phyloP scores from a whole-genome alignment of 1,140 invertebrate genomes.

The Pemphigus obesinymphae region DNA sequence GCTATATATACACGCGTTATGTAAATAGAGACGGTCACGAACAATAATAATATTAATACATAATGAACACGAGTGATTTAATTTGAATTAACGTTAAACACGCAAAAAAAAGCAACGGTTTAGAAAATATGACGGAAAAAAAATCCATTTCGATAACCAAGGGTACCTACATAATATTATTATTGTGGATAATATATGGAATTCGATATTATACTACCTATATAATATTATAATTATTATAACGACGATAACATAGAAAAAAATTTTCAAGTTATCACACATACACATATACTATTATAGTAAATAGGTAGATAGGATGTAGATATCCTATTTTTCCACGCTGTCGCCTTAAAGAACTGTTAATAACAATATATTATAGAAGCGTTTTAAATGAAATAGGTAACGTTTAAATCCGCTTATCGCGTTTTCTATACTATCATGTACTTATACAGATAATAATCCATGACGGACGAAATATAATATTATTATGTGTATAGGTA shows the following conservation, averaged over 20 bases:
- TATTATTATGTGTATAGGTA: too few relatives aligned
- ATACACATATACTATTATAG: too few relatives aligned
- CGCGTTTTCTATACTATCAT: too few relatives aligned
- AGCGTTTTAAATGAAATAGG: too few relatives aligned
- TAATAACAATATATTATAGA: neutral
- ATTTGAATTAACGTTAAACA: slow-evolving; percentile 2
- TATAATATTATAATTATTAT: neutral
- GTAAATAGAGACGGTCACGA: neutral
- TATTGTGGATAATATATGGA: too few relatives aligned
- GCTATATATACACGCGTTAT: neutral
- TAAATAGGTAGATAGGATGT: too few relatives aligned
- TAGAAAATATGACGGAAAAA: neutral
- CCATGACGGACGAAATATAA: too few relatives aligned
- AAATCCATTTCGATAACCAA: neutral
- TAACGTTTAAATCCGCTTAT: too few relatives aligned
- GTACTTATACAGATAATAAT: too few relatives aligned
- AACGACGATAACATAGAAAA: too few relatives aligned
- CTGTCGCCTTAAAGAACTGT: neutral
- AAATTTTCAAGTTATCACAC: too few relatives aligned
- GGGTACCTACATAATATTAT: too few relatives aligned
- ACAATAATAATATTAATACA: neutral
- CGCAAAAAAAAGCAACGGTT: neutral
- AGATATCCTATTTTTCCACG: neutral
- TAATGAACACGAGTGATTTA: neutral
- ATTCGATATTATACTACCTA: neutral